Percentiles rank a stretch among this genome's conserved stretches.
These are phyloP conservation scores for Mico argentatus DNA, from an alignment of 2,797 vertebrate genomes.

Conservation along the genomic window DNA sequence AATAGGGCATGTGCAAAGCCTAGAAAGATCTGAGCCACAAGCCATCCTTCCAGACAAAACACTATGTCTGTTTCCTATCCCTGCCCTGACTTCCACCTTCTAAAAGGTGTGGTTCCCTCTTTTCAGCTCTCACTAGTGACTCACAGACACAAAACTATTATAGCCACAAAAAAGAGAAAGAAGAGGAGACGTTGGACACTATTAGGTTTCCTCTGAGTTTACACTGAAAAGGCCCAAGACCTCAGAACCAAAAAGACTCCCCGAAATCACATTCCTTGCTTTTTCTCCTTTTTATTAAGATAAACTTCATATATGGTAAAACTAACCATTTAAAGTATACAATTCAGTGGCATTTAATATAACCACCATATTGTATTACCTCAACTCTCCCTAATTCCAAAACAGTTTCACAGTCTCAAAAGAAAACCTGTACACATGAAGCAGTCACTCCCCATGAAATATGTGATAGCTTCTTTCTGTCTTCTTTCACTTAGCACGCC, in stretches of 20 bases:
- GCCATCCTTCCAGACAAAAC: rapidly evolving
- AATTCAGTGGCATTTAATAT: neutral
- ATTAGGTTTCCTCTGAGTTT: neutral
- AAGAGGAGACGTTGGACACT: neutral
- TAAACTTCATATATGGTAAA: neutral
- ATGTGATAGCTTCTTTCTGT: neutral
- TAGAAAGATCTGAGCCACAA: neutral
- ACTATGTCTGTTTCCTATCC: rapidly evolving
- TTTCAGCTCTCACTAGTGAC: neutral
- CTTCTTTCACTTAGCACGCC: neutral
- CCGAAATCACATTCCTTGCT: neutral
- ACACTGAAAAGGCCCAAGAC: neutral
- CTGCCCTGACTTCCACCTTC: neutral
- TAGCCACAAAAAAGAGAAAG: neutral
- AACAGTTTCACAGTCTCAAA: neutral
- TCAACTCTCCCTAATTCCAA: neutral
- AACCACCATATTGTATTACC: neutral
- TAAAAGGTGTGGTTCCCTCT: neutral
- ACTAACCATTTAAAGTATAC: neutral
- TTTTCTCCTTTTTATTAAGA: neutral
- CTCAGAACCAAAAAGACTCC: neutral
- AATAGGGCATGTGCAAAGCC: neutral
- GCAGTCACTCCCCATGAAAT: neutral
- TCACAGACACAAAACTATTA: neutral
- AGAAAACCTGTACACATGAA: neutral